Conservation (phyloP, 2,797 vertebrate species). For the Gymnocypris eckloni region DNA sequence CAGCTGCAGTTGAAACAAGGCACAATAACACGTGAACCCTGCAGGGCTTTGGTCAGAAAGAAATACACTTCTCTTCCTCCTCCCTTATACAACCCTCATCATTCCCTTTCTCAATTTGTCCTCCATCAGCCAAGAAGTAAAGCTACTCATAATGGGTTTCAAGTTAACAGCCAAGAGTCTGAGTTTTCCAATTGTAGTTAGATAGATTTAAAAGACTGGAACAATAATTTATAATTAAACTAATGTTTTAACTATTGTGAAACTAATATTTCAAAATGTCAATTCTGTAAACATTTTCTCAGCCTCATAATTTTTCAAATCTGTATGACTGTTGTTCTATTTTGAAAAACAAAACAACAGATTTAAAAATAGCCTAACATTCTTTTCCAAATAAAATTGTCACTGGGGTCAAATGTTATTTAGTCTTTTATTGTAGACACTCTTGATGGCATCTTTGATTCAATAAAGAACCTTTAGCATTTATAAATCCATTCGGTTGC, state of each 20-base stretch:
- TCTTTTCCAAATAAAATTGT: not conserved
- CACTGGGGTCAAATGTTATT: not conserved
- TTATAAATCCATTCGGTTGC: no score
- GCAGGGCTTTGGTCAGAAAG: conserved; percentile 9
- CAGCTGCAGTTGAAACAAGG: conserved; percentile 59
- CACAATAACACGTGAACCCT: conserved; percentile 55
- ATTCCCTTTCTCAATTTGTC: conserved; percentile 21
- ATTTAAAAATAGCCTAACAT: not conserved
- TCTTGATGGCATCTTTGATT: not conserved
- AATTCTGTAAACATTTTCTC: not conserved
- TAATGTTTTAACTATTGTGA: not conserved
- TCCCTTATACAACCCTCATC: not conserved
- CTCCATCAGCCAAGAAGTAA: conserved; percentile 19
- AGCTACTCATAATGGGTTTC: conserved; percentile 4
- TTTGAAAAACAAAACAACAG: not conserved
- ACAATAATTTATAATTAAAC: not conserved
- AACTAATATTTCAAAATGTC: not conserved
- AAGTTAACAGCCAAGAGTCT: not conserved
- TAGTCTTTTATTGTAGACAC: not conserved
- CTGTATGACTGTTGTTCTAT: not conserved
- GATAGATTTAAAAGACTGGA: not conserved
- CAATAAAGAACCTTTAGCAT: no score
- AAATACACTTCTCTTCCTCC: conserved; percentile 29
- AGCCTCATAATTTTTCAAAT: not conserved
- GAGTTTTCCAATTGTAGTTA: not conserved